Percentiles rank a stretch among this genome's conserved stretches.
Evolutionary conservation across 2,888 invertebrate genomes (phyloP).

Genomic region (Ephialtes manifestator): DNA sequence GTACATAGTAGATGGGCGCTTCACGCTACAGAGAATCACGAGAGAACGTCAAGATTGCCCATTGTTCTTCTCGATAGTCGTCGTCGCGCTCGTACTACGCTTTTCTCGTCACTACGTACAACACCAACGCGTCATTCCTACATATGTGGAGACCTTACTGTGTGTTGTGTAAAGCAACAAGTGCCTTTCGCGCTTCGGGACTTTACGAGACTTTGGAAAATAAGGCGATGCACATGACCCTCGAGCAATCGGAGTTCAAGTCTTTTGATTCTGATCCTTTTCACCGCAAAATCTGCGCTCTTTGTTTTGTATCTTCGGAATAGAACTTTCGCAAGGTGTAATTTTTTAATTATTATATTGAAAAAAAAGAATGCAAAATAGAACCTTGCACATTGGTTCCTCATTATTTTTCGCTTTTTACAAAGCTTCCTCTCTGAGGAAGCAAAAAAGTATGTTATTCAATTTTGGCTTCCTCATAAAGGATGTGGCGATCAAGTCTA

Average conservation of each 20-base stretch:
- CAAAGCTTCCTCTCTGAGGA: no score
- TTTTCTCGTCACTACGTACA: constrained; percentile 34
- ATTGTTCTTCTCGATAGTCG: constrained; percentile 81
- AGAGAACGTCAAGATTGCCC: constrained; percentile 83
- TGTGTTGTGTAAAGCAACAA: constrained; percentile 39
- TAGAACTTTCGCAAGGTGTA: no score
- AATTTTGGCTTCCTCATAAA: no score
- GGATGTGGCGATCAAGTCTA: no score
- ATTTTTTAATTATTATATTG: no score
- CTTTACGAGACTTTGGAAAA: neutral
- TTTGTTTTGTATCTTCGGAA: neutral
- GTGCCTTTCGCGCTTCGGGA: constrained; percentile 28
- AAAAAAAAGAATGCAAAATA: no score
- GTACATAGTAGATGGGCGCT: constrained; percentile 59
- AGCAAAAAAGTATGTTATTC: no score
- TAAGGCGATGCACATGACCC: neutral
- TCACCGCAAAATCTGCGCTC: neutral
- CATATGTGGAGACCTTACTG: neutral
- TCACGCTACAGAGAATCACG: constrained; percentile 80
- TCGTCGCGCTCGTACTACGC: constrained; percentile 36
- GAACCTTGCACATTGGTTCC: no score
- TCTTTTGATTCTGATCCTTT: neutral
- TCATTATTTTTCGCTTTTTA: no score
- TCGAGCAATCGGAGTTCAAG: neutral
- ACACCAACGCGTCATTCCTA: neutral